phyloP scores from a whole-genome alignment of 2,113 vertebrate genomes.

The Nothoprocta perdicaria region DNA sequence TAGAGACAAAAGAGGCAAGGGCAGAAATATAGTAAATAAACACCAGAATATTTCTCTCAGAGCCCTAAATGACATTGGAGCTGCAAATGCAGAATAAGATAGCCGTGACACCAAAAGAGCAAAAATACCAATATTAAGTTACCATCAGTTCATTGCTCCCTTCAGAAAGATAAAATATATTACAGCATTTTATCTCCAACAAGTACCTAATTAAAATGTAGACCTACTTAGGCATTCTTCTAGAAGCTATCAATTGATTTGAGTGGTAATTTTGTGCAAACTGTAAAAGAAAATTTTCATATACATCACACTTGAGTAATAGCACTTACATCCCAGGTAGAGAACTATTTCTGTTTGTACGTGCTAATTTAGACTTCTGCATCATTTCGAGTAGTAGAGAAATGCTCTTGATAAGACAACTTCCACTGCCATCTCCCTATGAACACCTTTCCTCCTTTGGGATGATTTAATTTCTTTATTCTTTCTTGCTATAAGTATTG shows the following conservation, averaged over 20 bases:
- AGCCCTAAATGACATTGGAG: background rate
- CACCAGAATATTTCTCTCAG: background rate
- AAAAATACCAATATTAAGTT: background rate
- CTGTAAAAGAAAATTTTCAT: background rate
- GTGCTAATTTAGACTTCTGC: background rate
- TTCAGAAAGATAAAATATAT: background rate
- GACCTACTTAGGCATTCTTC: background rate
- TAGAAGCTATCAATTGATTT: background rate
- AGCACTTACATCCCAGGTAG: background rate
- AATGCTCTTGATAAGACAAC: background rate
- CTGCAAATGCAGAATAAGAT: background rate
- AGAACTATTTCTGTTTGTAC: background rate
- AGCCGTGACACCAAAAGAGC: background rate
- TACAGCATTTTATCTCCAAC: background rate
- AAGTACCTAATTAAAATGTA: background rate
- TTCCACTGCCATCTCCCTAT: background rate
- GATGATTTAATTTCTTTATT: background rate
- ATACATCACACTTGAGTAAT: background rate
- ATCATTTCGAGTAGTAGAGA: background rate
- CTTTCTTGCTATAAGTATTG: background rate
- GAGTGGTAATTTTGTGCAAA: background rate
- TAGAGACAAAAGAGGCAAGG: rapidly evolving
- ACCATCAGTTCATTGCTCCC: background rate
- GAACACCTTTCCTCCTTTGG: background rate
- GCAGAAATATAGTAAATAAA: background rate